Conservation (phyloP, 2,888 invertebrate species). For the Apoda limacodes region DNA sequence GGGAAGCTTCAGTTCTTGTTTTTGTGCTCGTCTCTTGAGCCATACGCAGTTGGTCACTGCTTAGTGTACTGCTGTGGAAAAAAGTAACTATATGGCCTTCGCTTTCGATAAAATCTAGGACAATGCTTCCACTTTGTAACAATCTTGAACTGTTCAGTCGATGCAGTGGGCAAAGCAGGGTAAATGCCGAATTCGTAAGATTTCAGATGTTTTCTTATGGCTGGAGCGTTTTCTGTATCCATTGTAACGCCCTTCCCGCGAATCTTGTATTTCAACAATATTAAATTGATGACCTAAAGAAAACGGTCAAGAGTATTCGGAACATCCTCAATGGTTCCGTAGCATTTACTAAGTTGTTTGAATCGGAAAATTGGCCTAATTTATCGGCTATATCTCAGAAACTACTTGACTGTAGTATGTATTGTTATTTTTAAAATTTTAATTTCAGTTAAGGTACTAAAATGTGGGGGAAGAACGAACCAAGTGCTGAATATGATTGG, state of each 20-base stretch:
- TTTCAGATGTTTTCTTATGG: neutral
- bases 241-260: neutral
- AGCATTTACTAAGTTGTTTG: no score
- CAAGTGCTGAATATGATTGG: no score
- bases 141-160: slow-evolving; percentile 1
- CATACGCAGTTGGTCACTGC: slow-evolving; percentile 1
- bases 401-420: no score
- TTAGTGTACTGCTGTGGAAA: slow-evolving; percentile 1
- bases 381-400: no score
- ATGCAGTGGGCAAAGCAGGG: slow-evolving; percentile 1
- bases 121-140: slow-evolving; percentile 1
- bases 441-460: no score
- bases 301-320: no score
- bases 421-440: no score
- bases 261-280: slow-evolving; percentile 1
- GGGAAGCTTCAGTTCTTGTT: slow-evolving; percentile 1
- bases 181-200: slow-evolving; percentile 1
- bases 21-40: slow-evolving; percentile 1
- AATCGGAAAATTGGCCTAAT: no score
- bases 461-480: no score
- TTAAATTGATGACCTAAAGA: slow-evolving; percentile 1
- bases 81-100: slow-evolving; percentile 1
- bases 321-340: no score
- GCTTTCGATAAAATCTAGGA: neutral
- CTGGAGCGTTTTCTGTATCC: slow-evolving; percentile 1